phyloP scores from a whole-genome alignment of 2,888 invertebrate genomes.

The Megastigmus dorsalis region DNA sequence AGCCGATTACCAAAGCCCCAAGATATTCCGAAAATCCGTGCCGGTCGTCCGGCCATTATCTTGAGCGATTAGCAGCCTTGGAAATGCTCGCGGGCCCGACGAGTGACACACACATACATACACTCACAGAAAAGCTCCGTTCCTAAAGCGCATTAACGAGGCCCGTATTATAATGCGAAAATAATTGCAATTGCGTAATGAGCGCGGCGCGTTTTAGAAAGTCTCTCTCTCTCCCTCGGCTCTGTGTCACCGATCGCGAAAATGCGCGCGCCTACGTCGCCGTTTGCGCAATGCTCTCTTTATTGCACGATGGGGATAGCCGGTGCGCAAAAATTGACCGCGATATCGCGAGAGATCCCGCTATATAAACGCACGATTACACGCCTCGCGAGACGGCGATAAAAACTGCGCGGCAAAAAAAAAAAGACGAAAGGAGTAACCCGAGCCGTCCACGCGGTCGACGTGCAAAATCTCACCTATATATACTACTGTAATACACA shows the following conservation, averaged over 20 bases:
- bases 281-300: too few species aligned
- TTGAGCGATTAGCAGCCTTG: conserved; percentile 17
- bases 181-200: conserved; percentile 35
- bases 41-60: neutral
- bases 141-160: too few species aligned
- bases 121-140: too few species aligned
- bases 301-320: too few species aligned
- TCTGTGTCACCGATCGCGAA: too few species aligned
- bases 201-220: neutral
- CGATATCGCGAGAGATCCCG: neutral
- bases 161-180: conserved; percentile 24
- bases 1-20: neutral
- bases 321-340: neutral
- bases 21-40: conserved; percentile 28
- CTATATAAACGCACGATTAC: neutral
- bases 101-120: too few species aligned
- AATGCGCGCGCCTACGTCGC: neutral
- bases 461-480: too few species aligned
- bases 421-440: too few species aligned
- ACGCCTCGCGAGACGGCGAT: neutral
- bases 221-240: too few species aligned
- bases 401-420: too few species aligned
- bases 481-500: too few species aligned
- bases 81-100: neutral
- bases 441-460: too few species aligned